phyloP scores from a whole-genome alignment of 2,113 vertebrate species.

The Chaenogobius annularis region DNA sequence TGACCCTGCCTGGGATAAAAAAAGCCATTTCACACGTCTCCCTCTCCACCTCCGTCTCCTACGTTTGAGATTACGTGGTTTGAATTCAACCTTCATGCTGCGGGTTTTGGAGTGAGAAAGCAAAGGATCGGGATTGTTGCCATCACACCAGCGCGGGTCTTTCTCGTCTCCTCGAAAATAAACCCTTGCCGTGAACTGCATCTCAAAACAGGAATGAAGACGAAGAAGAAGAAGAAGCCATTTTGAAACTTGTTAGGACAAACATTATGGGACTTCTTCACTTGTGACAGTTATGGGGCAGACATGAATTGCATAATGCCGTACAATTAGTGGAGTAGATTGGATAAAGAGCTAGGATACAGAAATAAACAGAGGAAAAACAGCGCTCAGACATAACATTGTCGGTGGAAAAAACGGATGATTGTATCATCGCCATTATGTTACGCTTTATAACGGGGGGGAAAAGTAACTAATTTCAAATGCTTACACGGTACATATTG shows the following conservation, averaged over 20 bases:
- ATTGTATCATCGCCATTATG: not conserved
- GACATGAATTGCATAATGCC: conserved; percentile 16
- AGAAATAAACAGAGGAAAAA: conserved; percentile 15
- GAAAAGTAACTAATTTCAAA: no score
- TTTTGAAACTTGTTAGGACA: conserved; percentile 19
- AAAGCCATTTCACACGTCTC: conserved; percentile 51
- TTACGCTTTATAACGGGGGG: no score
- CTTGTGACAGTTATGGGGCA: conserved; percentile 31
- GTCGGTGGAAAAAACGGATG: no score
- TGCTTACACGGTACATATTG: no score
- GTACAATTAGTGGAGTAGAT: conserved; percentile 20
- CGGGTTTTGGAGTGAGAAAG: conserved; percentile 1
- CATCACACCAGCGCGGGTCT: conserved; percentile 13
- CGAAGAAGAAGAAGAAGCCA: conserved; percentile 8
- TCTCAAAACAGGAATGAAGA: conserved; percentile 3
- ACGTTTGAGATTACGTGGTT: no score
- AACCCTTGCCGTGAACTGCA: conserved; percentile 23
- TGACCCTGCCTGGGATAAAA: conserved; percentile 50
- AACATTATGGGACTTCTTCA: conserved; percentile 1
- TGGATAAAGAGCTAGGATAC: conserved; percentile 25
- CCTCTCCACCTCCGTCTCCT: conserved; percentile 25
- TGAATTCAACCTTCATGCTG: no score
- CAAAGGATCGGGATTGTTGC: conserved; percentile 8
- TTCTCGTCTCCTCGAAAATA: conserved; percentile 24
- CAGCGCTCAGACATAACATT: no score